Conservation (phyloP, 2,888 invertebrate genomes). For the Mimumesa dahlbomi region DNA sequence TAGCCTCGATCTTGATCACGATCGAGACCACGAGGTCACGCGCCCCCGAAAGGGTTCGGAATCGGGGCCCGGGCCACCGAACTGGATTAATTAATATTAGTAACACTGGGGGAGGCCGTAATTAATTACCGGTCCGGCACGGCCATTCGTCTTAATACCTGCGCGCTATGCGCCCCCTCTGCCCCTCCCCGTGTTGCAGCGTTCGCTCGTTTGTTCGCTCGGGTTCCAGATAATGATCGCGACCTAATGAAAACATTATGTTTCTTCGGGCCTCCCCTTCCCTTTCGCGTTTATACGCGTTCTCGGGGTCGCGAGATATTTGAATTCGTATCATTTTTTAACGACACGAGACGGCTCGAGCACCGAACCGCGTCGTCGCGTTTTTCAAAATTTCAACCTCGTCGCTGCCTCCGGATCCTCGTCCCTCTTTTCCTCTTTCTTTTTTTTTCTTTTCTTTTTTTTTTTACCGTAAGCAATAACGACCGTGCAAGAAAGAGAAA, state of each 20-base stretch:
- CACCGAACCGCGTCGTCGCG: too few relatives aligned
- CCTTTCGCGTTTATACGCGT: neutral
- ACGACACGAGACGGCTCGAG: too few relatives aligned
- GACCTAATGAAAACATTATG: slow-evolving; percentile 73
- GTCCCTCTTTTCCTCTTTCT: neutral
- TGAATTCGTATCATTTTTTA: too few relatives aligned
- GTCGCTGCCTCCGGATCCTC: slow-evolving; percentile 11
- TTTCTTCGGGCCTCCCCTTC: slow-evolving; percentile 34
- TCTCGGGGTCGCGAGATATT: too few relatives aligned
- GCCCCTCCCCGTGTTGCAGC: too few relatives aligned
- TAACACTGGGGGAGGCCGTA: slow-evolving; percentile 70
- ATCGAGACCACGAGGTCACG: slow-evolving; percentile 40
- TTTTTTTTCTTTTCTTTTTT: neutral
- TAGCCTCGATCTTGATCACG: neutral
- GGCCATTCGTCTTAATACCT: slow-evolving; percentile 70
- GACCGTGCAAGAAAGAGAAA: too few relatives aligned
- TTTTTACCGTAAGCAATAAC: too few relatives aligned
- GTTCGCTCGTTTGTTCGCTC: slow-evolving; percentile 66
- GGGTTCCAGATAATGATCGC: slow-evolving; percentile 69
- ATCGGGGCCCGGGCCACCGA: slow-evolving; percentile 26
- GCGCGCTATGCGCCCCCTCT: slow-evolving; percentile 59
- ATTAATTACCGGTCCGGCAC: slow-evolving; percentile 68
- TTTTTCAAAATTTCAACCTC: too few relatives aligned
- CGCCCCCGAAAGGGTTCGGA: slow-evolving; percentile 8
- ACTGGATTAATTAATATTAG: slow-evolving; percentile 74